phyloP scores from a whole-genome alignment of 2,888 invertebrate genomes.

The Xanthorhoe spadicearia region DNA sequence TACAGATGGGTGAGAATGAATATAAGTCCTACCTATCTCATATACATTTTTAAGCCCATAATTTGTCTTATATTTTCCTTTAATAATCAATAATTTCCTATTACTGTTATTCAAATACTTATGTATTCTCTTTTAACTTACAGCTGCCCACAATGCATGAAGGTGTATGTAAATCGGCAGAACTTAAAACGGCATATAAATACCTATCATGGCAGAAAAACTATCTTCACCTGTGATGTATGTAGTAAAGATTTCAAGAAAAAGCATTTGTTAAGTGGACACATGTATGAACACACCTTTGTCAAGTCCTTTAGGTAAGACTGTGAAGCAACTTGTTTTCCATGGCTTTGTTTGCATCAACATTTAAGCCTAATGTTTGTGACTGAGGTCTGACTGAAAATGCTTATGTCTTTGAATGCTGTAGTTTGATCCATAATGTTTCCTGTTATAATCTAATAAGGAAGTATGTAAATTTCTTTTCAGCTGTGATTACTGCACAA shows the following conservation, averaged over 20 bases:
- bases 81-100: too few relatives aligned
- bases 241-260: constrained; percentile 83
- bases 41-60: too few relatives aligned
- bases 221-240: constrained; percentile 76
- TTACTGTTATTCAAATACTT: not conserved
- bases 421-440: too few relatives aligned
- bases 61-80: too few relatives aligned
- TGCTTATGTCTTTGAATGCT: too few relatives aligned
- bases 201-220: constrained; percentile 68
- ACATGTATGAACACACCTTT: constrained; percentile 84
- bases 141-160: constrained; percentile 79
- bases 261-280: constrained; percentile 83
- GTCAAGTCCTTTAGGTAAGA: constrained; percentile 71
- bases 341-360: too few relatives aligned
- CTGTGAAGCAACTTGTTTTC: too few relatives aligned
- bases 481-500: constrained; percentile 83
- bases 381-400: too few relatives aligned
- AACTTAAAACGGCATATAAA: constrained; percentile 86
- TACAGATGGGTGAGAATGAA: too few relatives aligned
- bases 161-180: constrained; percentile 78
- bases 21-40: too few relatives aligned
- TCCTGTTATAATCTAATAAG: too few relatives aligned
- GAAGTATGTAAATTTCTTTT: constrained; percentile 51
- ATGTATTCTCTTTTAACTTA: constrained; percentile 30
- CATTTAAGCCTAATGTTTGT: too few relatives aligned